phyloP scores from a whole-genome alignment of 2,113 vertebrate genomes.

The Pedetes capensis region DNA sequence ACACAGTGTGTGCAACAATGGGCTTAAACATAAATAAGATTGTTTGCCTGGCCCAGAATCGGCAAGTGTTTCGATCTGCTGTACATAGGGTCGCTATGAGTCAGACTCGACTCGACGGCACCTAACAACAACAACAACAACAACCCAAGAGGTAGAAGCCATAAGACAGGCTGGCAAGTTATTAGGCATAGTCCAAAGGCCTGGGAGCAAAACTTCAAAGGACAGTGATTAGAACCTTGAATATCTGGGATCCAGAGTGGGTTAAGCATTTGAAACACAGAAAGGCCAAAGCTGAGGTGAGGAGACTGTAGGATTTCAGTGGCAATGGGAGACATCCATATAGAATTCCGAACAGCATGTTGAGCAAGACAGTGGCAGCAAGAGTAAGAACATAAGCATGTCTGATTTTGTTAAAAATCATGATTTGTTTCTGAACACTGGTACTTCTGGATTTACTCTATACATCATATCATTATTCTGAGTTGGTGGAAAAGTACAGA shows the following conservation, averaged over 20 bases:
- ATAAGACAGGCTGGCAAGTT: neutral
- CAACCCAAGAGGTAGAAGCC: neutral
- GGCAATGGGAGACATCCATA: neutral
- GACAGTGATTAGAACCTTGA: neutral
- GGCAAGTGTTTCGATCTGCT: too few relatives aligned
- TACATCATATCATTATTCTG: neutral
- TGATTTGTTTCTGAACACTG: neutral
- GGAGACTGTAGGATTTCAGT: neutral
- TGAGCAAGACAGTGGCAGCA: neutral
- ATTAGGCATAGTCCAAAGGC: neutral
- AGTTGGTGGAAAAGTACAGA: neutral
- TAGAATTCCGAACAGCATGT: neutral
- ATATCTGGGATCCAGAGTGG: neutral
- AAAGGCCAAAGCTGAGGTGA: neutral
- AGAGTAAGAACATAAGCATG: neutral
- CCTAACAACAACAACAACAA: too few relatives aligned
- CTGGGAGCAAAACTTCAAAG: neutral
- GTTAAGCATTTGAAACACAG: neutral
- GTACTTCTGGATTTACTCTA: neutral
- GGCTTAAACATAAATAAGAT: too few relatives aligned
- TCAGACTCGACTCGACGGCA: too few relatives aligned
- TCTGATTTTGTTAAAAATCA: neutral
- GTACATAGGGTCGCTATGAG: too few relatives aligned
- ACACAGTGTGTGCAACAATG: too few relatives aligned
- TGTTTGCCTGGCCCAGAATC: too few relatives aligned